phyloP scores from a whole-genome alignment of 2,113 vertebrate species.

The Sceloporus tristichus region DNA sequence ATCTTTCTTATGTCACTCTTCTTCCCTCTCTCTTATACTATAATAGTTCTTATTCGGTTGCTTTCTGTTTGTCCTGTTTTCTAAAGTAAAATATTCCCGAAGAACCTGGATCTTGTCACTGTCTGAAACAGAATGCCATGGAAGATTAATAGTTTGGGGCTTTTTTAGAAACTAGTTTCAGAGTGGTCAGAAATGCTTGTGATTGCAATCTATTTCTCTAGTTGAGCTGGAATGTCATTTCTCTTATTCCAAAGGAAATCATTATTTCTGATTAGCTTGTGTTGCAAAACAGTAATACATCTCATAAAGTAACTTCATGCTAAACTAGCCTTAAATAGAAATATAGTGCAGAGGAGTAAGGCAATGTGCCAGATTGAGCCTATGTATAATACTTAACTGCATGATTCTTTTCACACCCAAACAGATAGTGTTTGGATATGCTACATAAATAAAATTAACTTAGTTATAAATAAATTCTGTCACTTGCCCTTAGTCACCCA shows the following conservation, averaged over 20 bases:
- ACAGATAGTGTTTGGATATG: background rate
- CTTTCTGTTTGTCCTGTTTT: background rate
- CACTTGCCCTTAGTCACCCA: too few species aligned
- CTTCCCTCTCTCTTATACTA: background rate
- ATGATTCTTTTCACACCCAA: background rate
- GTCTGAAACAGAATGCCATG: background rate
- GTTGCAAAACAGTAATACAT: constrained; percentile 20
- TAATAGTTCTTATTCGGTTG: constrained; percentile 17
- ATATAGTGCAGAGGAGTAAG: constrained; percentile 29
- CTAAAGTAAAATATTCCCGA: background rate
- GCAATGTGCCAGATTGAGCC: background rate
- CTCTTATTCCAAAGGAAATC: constrained; percentile 56
- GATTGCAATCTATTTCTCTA: background rate
- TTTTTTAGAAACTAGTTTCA: background rate
- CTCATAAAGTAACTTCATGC: constrained; percentile 42
- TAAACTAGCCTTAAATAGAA: constrained; percentile 49
- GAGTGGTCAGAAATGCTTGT: background rate
- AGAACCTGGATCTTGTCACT: background rate
- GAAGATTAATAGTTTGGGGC: background rate
- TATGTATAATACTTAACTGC: background rate
- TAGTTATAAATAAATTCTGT: background rate
- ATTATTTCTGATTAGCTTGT: constrained; percentile 38
- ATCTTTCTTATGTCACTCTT: constrained; percentile 28
- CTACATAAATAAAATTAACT: background rate
- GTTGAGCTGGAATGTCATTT: background rate